A percentile compares a stretch with the other conserved stretches of the same genome.
Conservation (phyloP, 1,140 invertebrate species). For the Aphaenogaster rudis region DNA sequence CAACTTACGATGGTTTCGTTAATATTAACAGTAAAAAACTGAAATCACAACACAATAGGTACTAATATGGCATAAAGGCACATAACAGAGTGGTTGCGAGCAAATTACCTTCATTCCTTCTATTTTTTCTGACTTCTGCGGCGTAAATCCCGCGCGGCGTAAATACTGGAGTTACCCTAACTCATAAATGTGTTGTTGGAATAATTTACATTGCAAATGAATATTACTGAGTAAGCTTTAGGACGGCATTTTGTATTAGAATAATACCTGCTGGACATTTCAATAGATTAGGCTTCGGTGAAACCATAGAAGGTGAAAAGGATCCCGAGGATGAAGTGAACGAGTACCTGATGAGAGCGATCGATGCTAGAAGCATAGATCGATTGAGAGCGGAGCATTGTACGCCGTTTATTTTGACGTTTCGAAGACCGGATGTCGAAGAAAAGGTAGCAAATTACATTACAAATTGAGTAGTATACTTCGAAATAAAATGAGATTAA, state of each 20-base stretch:
- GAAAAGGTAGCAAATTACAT: conserved; percentile 89
- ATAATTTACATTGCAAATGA: background rate
- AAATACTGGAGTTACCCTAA: too few species aligned
- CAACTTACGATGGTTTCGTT: too few species aligned
- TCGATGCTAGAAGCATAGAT: conserved; percentile 97
- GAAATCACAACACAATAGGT: too few species aligned
- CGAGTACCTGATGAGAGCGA: conserved; percentile 97
- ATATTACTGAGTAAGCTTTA: background rate
- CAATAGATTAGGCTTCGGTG: conserved; percentile 90
- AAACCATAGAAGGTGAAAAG: conserved; percentile 88
- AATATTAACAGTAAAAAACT: too few species aligned
- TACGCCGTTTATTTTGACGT: conserved; percentile 93
- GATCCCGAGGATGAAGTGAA: conserved; percentile 97
- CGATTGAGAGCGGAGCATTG: conserved; percentile 95
- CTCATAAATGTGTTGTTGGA: background rate
- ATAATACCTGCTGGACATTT: conserved; percentile 35
- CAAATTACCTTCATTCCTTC: too few species aligned
- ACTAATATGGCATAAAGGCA: too few species aligned
- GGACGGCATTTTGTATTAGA: background rate
- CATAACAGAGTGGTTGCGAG: too few species aligned
- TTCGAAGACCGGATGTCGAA: conserved; percentile 92
- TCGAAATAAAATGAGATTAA: background rate
- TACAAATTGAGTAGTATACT: background rate
- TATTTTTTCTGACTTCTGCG: too few species aligned
- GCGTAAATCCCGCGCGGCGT: too few species aligned